A percentile compares a stretch with the other conserved stretches of the same genome.
phyloP scores from a whole-genome alignment of 1,140 invertebrate genomes.

The Aphaenogaster ashmeadi region DNA sequence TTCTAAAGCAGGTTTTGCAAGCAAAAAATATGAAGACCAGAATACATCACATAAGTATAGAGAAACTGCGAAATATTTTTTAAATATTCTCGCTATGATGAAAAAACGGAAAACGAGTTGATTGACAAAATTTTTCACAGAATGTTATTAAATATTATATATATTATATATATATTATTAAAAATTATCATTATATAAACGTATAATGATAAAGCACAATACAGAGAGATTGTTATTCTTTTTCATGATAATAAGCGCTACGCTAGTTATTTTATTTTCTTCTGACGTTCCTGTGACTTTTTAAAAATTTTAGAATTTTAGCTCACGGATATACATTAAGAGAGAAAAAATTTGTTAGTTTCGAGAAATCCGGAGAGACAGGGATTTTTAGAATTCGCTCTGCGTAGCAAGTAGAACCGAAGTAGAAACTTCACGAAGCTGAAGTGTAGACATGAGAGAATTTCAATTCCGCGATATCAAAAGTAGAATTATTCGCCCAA shows the following conservation, averaged over 20 bases:
- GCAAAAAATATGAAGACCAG: background rate
- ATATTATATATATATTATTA: background rate
- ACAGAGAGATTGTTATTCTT: background rate
- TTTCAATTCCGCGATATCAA: conserved; percentile 43
- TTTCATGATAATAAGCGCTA: background rate
- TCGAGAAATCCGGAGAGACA: background rate
- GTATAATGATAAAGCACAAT: background rate
- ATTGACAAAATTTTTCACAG: conserved; percentile 8
- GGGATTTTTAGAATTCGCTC: conserved; percentile 25
- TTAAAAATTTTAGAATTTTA: background rate
- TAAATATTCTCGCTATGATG: background rate
- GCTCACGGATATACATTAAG: background rate
- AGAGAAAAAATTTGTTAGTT: conserved; percentile 19
- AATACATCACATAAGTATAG: background rate
- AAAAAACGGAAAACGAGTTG: background rate
- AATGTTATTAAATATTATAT: background rate
- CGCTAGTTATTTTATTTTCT: background rate
- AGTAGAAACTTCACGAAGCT: conserved; percentile 34
- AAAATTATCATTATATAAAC: background rate
- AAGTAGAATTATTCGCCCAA: conserved; percentile 48
- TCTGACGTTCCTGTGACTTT: background rate
- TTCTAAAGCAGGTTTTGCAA: conserved; percentile 35
- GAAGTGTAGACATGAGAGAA: conserved; percentile 22
- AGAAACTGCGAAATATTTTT: conserved; percentile 1
- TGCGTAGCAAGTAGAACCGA: background rate